Evolutionary conservation across 2,888 invertebrate genomes (phyloP), one percentile per base, ranked within the genome.

Genomic region (Drosophila antonietae): DNA sequence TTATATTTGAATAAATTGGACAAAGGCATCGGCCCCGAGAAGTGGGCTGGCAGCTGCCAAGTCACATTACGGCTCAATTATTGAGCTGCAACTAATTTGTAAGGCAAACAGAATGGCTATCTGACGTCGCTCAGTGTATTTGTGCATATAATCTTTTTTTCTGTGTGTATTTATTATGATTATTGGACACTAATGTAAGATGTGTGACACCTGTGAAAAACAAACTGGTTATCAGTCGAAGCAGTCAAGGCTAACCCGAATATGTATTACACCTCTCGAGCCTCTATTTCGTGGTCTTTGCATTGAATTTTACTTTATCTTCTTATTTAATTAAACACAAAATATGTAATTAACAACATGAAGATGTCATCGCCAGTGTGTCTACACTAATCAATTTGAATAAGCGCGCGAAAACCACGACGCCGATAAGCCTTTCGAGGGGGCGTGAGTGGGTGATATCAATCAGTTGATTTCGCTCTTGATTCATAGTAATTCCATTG

Each of bases 1-100:
- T 62, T 15, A 61, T 56, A 67, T 75, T 44, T 73, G 88, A 86
- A 81, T 74, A 55, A 68, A 18, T 81, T 88, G 58, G 67, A 68
- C 68, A 88, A 85, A 78, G 67, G 61, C 64, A 76, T 75, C 66
- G 55, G 59, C 35, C 58, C 56, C 47, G 43, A 65, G 43, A 60
- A 51, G 57, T 39, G 33, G 41, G 46, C 53, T 46, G 47, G 28
- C 58, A 70, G 61, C 68, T 75, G 82, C 74, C 81, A 73, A 66
- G 51, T 65, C 49, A 31, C 65, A 88, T 88, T 83, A 88, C 82
- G 78, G 73, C 83, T 87, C 88, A 87, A 86, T 87, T 87, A 85
- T 85, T 76, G 73, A 83, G 81, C 64, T 76, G 72, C 75, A 88
- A 85, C 90, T 89, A 87, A 88, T 89, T 73, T 56, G 44, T 70